Conservation (phyloP, 1,140 invertebrate species). For the Yoshiicerus persimilis region DNA sequence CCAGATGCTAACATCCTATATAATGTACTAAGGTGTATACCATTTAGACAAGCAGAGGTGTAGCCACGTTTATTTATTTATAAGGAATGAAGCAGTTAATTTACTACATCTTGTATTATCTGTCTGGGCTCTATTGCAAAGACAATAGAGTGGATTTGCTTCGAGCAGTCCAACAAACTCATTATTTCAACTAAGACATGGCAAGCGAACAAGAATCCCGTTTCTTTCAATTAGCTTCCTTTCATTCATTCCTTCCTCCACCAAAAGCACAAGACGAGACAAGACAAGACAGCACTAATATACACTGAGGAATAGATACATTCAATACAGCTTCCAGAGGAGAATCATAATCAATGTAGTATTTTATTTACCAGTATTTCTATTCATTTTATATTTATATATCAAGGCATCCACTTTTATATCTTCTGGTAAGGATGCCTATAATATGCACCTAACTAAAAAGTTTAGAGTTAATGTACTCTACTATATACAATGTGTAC, state of each 20-base stretch:
- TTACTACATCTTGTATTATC: background rate
- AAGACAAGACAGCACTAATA: background rate
- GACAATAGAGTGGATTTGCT: background rate
- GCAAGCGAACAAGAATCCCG: background rate
- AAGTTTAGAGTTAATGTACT: too few species aligned
- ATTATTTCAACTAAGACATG: background rate
- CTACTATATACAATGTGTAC: too few species aligned
- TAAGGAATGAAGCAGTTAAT: background rate
- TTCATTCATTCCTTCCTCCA: background rate
- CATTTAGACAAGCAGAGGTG: too few species aligned
- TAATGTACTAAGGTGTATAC: too few species aligned
- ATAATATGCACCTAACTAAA: too few species aligned
- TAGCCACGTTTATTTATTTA: background rate
- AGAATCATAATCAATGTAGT: too few species aligned
- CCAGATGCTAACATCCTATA: too few species aligned
- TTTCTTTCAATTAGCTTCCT: slow-evolving; percentile 12
- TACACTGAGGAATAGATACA: background rate
- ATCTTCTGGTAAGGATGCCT: too few species aligned
- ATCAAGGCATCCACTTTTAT: too few species aligned
- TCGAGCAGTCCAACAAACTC: background rate
- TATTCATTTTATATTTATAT: too few species aligned
- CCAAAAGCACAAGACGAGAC: background rate
- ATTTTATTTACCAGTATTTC: too few species aligned
- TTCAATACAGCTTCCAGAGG: too few species aligned
- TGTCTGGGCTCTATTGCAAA: background rate